Evolutionary conservation across 2,888 invertebrate genomes (phyloP), one percentile per base, ranked within the genome.

Genomic region (Cephus pygmeus): DNA sequence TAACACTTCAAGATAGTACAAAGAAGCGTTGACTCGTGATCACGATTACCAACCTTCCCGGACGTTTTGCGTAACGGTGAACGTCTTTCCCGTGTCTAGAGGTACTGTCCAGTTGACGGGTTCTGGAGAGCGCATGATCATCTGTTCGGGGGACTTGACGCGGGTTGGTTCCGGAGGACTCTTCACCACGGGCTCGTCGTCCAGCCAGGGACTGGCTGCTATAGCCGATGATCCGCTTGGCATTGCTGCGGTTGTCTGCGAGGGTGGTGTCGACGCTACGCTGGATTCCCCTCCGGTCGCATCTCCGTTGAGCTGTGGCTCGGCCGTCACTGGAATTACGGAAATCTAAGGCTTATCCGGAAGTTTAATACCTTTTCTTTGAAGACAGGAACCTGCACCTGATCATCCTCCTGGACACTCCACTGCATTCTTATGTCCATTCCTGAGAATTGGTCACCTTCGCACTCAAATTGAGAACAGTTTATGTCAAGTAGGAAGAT

Each of bases 41-140:
- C 76, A 11, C 35, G 34, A 30, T 11, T 76, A 75, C 87, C 88
- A 91, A 95, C 95, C 95, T 92, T 95, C 95, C 89, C 96, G 95
- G 87, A 97, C 97, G 92, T 97, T 97, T 93, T 97, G 97, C 81
- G 97, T 97, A 87, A 97, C 97, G 71, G 97, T 97, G 92, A 97
- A 97, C 69, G 97, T 97, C 93, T 97, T 97, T 87, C 97, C 97
- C 85, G 97, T 98, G 92, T 98, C 98, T 89, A 98, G 93, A 77
- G 98, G 97, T 81, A 98, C 97, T 76, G 97, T 98, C 98, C 98
- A 98, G 92, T 97, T 97, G 87, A 98, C 98, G 76, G 98, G 98
- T 92, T 98, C 98, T 23, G 98, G 98, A 33, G 97, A 97, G 85
- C 97, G 94, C 95, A 97, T 97, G 91, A 97, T 95, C 92, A 97